A percentile compares a stretch with the other conserved stretches of the same genome.
Conservation (phyloP, 2,888 invertebrate species). For the Amblyjoppa proteus region DNA sequence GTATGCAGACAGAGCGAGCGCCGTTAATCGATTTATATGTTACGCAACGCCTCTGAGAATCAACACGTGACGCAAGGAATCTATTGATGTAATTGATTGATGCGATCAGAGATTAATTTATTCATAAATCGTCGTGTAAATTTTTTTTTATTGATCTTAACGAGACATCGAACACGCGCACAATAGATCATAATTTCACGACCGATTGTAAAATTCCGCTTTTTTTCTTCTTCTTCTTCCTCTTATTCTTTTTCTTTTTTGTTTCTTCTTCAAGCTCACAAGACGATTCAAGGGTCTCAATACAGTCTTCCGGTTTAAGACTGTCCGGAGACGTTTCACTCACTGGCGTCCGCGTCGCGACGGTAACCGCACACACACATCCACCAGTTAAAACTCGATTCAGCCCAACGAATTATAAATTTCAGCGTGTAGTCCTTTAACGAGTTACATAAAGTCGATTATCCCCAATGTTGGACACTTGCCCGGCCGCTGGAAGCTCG, state of each 20-base stretch:
- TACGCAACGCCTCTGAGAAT: slow-evolving; percentile 12
- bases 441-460: slow-evolving; percentile 56
- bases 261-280: not conserved
- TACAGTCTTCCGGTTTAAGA: slow-evolving; percentile 21
- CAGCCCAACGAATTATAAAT: slow-evolving; percentile 57
- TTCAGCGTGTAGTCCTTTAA: slow-evolving; percentile 51
- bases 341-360: slow-evolving; percentile 18
- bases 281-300: slow-evolving; percentile 13
- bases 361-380: slow-evolving; percentile 34
- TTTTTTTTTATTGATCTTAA: not conserved
- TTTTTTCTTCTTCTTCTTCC: slow-evolving; percentile 1
- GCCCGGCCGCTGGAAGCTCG: not conserved
- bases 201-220: not conserved
- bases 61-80: slow-evolving; percentile 14
- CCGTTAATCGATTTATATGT: slow-evolving; percentile 15
- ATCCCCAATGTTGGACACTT: slow-evolving; percentile 13
- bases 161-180: slow-evolving; percentile 1
- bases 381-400: slow-evolving; percentile 61
- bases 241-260: not conserved
- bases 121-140: not conserved
- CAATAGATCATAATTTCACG: not conserved
- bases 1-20: not conserved
- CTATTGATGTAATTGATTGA: slow-evolving; percentile 4
- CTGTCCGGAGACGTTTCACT: slow-evolving; percentile 35
- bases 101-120: slow-evolving; percentile 19